phyloP scores from a whole-genome alignment of 2,113 vertebrate species.

The Silurus meridionalis region DNA sequence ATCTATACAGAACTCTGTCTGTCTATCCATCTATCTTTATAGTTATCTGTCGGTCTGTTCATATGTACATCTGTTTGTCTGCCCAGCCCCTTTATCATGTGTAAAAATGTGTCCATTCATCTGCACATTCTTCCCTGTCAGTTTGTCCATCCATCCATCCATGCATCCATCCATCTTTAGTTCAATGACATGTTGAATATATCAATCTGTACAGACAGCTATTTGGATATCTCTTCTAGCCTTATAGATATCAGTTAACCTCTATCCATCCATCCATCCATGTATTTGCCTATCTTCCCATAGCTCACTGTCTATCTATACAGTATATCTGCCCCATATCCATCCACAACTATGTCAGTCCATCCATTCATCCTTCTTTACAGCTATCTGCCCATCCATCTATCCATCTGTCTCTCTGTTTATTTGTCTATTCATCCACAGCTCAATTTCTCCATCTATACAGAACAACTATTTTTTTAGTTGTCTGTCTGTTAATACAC shows the following conservation, averaged over 20 bases:
- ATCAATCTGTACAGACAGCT: background rate
- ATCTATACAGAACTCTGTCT: too few species aligned
- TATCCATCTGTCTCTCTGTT: background rate
- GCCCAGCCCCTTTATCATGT: background rate
- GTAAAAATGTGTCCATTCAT: too few species aligned
- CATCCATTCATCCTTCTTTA: background rate
- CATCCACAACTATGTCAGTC: background rate
- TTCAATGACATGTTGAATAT: too few species aligned
- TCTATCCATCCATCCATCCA: background rate
- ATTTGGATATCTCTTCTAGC: too few species aligned
- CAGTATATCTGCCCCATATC: background rate
- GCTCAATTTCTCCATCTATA: background rate
- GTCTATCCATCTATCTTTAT: background rate
- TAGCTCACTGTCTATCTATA: background rate
- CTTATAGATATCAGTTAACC: too few species aligned
- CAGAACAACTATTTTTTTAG: background rate
- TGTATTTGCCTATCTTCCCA: background rate
- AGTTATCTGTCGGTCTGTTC: background rate
- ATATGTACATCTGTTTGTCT: background rate
- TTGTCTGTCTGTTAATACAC: background rate
- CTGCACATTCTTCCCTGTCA: too few species aligned
- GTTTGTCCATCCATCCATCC: too few species aligned
- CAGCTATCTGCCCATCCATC: background rate
- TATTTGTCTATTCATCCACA: background rate
- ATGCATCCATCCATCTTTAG: too few species aligned